Evolutionary conservation across 1,140 invertebrate species (phyloP), one percentile per base, ranked within the genome.

Genomic region (Heliconius eleuchia): DNA sequence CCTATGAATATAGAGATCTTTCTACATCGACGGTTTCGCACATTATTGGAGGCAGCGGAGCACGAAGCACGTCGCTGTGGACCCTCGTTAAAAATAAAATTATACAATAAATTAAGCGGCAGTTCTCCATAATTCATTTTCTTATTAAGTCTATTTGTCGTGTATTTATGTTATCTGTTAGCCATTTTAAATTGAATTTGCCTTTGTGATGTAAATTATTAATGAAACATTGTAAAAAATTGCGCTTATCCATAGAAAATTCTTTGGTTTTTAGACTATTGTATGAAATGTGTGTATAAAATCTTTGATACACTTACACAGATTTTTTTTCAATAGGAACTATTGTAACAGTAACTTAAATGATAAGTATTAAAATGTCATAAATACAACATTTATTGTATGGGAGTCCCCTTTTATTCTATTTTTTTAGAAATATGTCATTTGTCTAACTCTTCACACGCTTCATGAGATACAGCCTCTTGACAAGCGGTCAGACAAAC

Each of bases 1-100:
- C 71, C 60, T 71, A 74, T 60, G 81, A 80, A 84, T 86, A 86
- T 78, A 84, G 85, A 88, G 78, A 84, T 86, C 52, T 89, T 89
- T 89, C 84, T 88, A 87, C 84, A 78, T 84, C 83, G 85, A 85
- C 83, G 82, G 79, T 78, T 85, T 81, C 84, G 82, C 85, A 88
- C 85, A 86, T 90, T 91, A 91, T 90, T 85, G 86, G 82, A 90
- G 73, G 84, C 88, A 88, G 77, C 86, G 84, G 83, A 88, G 90
- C 89, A 88, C 86, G 87, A 87, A 89, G 80, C 79, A 82, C 76
- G 82, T 86, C 86, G 87, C 88, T 87, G 85, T 82, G 82, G 79
- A 81, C 85, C 86, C 87, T 91, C 88, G 88, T 90, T 91, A 90
- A 89, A 91, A 91, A 88, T 88, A 88, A 86, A 88, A 88, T 87